Evolutionary conservation across 2,888 invertebrate genomes (phyloP).

Genomic region (Chrysina gloriosa): DNA sequence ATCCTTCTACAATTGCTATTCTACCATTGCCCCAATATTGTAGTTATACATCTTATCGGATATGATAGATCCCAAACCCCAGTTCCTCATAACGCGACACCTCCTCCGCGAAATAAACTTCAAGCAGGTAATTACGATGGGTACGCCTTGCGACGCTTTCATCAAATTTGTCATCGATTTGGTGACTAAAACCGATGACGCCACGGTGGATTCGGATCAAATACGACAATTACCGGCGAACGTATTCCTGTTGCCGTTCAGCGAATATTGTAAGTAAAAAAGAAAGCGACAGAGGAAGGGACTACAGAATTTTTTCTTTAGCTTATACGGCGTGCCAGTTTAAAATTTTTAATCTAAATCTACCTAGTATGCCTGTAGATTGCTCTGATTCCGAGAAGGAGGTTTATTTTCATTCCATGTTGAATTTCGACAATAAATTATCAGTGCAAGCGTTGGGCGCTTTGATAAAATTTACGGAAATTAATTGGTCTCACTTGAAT

Average conservation of each 20-base stretch:
- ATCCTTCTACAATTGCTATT: too few species aligned
- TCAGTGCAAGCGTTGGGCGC: conserved; percentile 79
- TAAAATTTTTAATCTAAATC: conserved; percentile 68
- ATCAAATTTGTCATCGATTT: conserved; percentile 56
- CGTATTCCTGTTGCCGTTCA: conserved; percentile 69
- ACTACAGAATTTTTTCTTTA: conserved; percentile 51
- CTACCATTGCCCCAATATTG: too few species aligned
- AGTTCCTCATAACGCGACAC: conserved; percentile 70
- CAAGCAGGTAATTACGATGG: conserved; percentile 68
- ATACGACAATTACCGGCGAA: conserved; percentile 64
- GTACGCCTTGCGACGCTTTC: conserved; percentile 68
- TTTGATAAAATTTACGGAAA: conserved; percentile 77
- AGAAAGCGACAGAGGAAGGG: conserved; percentile 4
- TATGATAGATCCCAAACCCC: conserved; percentile 73
- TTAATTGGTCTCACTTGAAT: conserved; percentile 67
- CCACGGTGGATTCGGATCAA: conserved; percentile 51
- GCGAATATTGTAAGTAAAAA: conserved; percentile 69
- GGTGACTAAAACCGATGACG: conserved; percentile 47
- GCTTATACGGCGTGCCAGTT: conserved; percentile 71
- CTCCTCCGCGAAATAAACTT: conserved; percentile 74
- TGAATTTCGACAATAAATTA: conserved; percentile 73
- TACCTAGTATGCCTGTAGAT: conserved; percentile 65
- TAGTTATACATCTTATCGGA: conserved; percentile 77
- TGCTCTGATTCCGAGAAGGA: conserved; percentile 69
- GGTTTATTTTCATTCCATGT: conserved; percentile 71